Conservation (phyloP, 1,140 invertebrate species). For the Gryllus bimaculatus region DNA sequence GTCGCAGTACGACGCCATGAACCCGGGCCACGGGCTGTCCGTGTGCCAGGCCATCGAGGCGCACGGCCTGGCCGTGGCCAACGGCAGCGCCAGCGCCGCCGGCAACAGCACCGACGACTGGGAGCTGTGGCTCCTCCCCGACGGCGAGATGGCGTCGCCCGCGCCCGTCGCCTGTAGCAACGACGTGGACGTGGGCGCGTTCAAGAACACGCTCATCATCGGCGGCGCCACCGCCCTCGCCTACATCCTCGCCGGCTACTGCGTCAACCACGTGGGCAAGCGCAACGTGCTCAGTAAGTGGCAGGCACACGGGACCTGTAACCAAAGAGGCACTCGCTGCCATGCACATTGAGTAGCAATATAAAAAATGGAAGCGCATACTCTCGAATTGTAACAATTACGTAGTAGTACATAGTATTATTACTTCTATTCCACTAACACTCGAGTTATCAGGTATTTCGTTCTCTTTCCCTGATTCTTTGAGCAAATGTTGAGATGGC, state of each 20-base stretch:
- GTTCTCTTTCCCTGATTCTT: too few relatives aligned
- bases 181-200: neutral
- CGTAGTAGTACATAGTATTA: too few relatives aligned
- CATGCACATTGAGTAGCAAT: too few relatives aligned
- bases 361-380: too few relatives aligned
- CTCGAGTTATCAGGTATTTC: too few relatives aligned
- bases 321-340: too few relatives aligned
- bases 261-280: neutral
- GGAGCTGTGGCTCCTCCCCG: neutral
- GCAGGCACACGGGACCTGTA: too few relatives aligned
- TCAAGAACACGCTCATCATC: neutral
- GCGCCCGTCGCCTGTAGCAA: neutral
- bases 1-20: neutral
- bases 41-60: neutral
- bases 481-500: too few relatives aligned
- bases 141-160: neutral
- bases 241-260: neutral
- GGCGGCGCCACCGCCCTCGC: neutral
- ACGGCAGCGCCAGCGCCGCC: too few relatives aligned
- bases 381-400: too few relatives aligned
- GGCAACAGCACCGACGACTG: too few relatives aligned
- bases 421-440: too few relatives aligned
- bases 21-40: neutral
- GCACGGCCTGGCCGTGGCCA: neutral
- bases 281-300: neutral